Percentiles rank a stretch among this genome's conserved stretches.
These are phyloP conservation scores for Nasonia vitripennis DNA, from an alignment of 1,140 invertebrate genomes.

Conservation along the genomic window DNA sequence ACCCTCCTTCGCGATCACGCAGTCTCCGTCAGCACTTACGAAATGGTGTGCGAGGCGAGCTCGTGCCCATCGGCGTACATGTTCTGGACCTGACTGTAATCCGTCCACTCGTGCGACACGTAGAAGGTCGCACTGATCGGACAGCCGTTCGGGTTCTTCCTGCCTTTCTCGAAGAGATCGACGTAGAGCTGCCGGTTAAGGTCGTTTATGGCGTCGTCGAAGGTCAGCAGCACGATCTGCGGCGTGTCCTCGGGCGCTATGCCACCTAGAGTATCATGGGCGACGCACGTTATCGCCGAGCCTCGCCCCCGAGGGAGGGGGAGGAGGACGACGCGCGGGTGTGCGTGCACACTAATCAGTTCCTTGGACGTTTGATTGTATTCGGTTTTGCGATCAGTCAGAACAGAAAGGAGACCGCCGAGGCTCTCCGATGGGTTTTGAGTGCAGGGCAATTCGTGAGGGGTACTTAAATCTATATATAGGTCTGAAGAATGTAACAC, in stretches of 20 bases:
- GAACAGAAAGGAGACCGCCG: background rate
- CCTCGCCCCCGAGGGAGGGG: background rate
- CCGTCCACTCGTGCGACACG: slow-evolving; percentile 97
- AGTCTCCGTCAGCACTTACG: slow-evolving; percentile 83
- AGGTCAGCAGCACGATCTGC: slow-evolving; percentile 93
- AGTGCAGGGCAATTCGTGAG: background rate
- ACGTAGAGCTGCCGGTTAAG: slow-evolving; percentile 93
- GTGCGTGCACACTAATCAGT: slow-evolving; percentile 41
- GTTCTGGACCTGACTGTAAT: slow-evolving; percentile 98
- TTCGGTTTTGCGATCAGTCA: background rate
- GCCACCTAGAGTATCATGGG: slow-evolving; percentile 78
- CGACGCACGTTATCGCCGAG: background rate
- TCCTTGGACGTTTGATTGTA: slow-evolving; percentile 38
- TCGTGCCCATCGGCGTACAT: slow-evolving; percentile 95
- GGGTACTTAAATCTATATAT: background rate
- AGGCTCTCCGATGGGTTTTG: background rate
- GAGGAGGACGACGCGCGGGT: background rate
- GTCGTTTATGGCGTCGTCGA: slow-evolving; percentile 96
- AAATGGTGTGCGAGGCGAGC: slow-evolving; percentile 96
- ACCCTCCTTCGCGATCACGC: background rate
- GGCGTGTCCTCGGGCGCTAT: slow-evolving; percentile 87
- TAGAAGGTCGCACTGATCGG: slow-evolving; percentile 97
- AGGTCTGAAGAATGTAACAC: background rate
- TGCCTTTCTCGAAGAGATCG: slow-evolving; percentile 92
- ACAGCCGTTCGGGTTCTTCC: slow-evolving; percentile 95